phyloP scores from a whole-genome alignment of 2,113 vertebrate genomes.

The Actinemys pallida region DNA sequence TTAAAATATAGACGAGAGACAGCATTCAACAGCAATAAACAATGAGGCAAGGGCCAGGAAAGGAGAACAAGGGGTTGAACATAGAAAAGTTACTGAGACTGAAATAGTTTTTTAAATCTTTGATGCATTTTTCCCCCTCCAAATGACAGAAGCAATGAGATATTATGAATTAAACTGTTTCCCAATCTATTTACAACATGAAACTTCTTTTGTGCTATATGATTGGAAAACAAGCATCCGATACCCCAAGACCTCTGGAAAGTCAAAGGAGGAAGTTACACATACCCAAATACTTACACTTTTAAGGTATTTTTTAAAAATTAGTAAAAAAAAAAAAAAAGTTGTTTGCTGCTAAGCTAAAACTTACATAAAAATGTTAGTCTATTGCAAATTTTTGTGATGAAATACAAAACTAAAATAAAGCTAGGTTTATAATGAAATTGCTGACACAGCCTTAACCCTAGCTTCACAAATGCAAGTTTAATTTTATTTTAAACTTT shows the following conservation, averaged over 20 bases:
- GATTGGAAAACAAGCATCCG: neutral
- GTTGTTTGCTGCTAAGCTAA: neutral
- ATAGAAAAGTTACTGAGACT: neutral
- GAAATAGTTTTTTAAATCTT: neutral
- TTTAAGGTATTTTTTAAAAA: neutral
- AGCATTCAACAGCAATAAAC: neutral
- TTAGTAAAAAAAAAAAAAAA: neutral
- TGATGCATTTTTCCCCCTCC: neutral
- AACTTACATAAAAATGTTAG: neutral
- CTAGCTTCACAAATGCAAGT: neutral
- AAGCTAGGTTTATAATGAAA: neutral
- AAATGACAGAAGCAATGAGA: neutral
- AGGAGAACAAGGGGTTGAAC: neutral
- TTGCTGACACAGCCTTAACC: neutral
- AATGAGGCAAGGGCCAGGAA: neutral
- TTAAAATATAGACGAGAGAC: neutral
- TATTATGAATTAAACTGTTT: neutral
- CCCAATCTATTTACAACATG: neutral
- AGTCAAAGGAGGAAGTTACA: neutral
- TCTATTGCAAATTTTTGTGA: neutral
- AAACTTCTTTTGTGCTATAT: neutral
- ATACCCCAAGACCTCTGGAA: neutral
- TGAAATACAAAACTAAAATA: neutral
- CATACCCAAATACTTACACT: neutral
- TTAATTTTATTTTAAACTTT: neutral